Evolutionary conservation across 2,888 invertebrate species (phyloP), one percentile per base, ranked within the genome.

Genomic region (Hirtodrosophila trivittata): DNA sequence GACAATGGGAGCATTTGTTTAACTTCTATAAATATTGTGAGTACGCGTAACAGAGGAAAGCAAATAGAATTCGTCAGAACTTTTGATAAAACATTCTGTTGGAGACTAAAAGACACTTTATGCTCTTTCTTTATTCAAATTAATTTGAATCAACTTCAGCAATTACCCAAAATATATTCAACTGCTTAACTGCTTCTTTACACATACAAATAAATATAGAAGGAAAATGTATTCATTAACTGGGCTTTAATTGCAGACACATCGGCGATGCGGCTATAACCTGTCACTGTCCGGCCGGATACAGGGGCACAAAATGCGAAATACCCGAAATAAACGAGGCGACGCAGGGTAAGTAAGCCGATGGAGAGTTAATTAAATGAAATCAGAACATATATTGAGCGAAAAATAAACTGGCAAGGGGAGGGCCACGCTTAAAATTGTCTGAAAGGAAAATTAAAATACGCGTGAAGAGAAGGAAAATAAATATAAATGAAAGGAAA

Each of bases 221-320:
- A 21, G 18, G n/a, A n/a, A 26, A 32, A 0, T 16, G n/a, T n/a
- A 30, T 35, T 13, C 10, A 10, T 35, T 35, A 9, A 26, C 37
- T n/a, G 4, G 7, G 8, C 54, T 55, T n/a, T 6, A n/a, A 41
- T 92, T 91, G 66, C 92, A 95, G 95, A 88, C 95, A 95, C 91
- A 93, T 95, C 89, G 95, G 95, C 3, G 94, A 94, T n/a, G 93
- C 94, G 55, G 94, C 94, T 18, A 94, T 95, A 68, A 94, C 93
- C 86, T 95, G 95, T 88, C 92, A 93, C 77, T 95, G 95, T 89
- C 92, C 93, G 4, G 89, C 92, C 0, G 94, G 93, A 21, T 95
- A 92, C 90, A 93, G 93, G 30, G 95, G 95, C 37, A 94, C 93
- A 85, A 93, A 93, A 80, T 95, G 95, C 86, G 94, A 95, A 89